These are phyloP conservation scores for Coremacera marginata DNA, from an alignment of 2,888 invertebrate genomes.

Conservation along the genomic window DNA sequence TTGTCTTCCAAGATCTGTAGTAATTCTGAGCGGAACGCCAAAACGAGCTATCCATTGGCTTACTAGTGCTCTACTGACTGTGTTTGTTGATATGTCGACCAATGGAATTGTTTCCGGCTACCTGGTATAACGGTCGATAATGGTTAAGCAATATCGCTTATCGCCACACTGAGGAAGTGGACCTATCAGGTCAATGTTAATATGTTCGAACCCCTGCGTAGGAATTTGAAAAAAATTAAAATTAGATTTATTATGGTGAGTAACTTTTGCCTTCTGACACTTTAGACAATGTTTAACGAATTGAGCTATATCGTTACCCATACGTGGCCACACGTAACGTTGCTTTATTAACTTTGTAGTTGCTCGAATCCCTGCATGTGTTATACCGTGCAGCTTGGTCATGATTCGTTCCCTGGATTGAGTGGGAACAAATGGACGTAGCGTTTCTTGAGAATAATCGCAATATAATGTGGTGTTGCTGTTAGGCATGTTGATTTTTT, in stretches of 20 bases:
- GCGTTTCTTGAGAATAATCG: neutral
- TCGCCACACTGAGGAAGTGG: slow-evolving; percentile 18
- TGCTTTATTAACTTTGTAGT: slow-evolving; percentile 10
- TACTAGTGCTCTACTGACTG: slow-evolving; percentile 56
- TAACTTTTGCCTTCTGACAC: slow-evolving; percentile 26
- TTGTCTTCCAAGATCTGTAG: slow-evolving; percentile 63
- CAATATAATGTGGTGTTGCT: neutral
- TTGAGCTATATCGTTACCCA: slow-evolving; percentile 15
- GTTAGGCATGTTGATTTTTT: neutral
- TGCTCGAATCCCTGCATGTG: neutral
- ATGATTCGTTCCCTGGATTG: neutral
- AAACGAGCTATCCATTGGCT: slow-evolving; percentile 65
- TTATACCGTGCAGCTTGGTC: slow-evolving; percentile 6
- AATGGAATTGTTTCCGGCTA: slow-evolving; percentile 54
- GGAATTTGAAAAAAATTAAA: neutral
- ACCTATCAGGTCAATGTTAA: slow-evolving; percentile 28
- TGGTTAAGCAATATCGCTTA: slow-evolving; percentile 58
- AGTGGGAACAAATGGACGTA: neutral
- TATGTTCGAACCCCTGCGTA: slow-evolving; percentile 23
- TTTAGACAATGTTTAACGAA: slow-evolving; percentile 8
- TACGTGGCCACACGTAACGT: slow-evolving; percentile 28
- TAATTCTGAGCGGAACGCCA: slow-evolving; percentile 63
- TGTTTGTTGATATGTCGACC: slow-evolving; percentile 48
- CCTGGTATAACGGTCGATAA: slow-evolving; percentile 49
- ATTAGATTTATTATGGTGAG: neutral